Evolutionary conservation across 2,888 invertebrate species (phyloP).

Genomic region (Tinea pellionella): DNA sequence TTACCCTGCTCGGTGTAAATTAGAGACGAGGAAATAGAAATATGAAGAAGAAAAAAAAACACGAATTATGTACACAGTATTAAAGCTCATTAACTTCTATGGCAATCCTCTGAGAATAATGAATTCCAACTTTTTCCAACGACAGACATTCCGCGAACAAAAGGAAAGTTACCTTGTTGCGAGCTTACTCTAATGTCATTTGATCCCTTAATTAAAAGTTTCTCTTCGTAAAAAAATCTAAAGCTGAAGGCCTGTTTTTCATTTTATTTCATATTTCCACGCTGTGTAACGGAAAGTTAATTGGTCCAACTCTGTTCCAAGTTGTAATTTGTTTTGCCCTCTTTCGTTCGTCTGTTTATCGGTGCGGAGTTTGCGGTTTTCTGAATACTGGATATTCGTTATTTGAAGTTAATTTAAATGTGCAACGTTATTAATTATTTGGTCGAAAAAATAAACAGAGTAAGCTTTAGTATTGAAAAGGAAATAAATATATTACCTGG

Average conservation of each 20-base stretch:
- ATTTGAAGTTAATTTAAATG: slow-evolving; percentile 18
- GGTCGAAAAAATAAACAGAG: too few species aligned
- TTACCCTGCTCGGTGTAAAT: too few species aligned
- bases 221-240: slow-evolving; percentile 8
- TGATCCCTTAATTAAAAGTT: slow-evolving; percentile 68
- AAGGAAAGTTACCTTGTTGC: slow-evolving; percentile 52
- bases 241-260: slow-evolving; percentile 46
- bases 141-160: slow-evolving; percentile 37
- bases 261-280: slow-evolving; percentile 65
- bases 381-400: slow-evolving; percentile 33
- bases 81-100: not conserved
- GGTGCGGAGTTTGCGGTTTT: slow-evolving; percentile 46
- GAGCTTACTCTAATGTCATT: slow-evolving; percentile 63
- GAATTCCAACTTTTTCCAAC: slow-evolving; percentile 25
- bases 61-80: not conserved
- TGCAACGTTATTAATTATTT: slow-evolving; percentile 9
- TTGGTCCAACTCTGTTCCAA: slow-evolving; percentile 60
- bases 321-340: slow-evolving; percentile 63
- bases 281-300: slow-evolving; percentile 64
- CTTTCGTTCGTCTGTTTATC: slow-evolving; percentile 37
- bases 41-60: not conserved
- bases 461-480: slow-evolving; percentile 19
- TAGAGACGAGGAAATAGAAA: not conserved
- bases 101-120: slow-evolving; percentile 2
- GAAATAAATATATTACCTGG: slow-evolving; percentile 34